phyloP scores from a whole-genome alignment of 2,888 invertebrate species.

The Sclerodermus sp. region DNA sequence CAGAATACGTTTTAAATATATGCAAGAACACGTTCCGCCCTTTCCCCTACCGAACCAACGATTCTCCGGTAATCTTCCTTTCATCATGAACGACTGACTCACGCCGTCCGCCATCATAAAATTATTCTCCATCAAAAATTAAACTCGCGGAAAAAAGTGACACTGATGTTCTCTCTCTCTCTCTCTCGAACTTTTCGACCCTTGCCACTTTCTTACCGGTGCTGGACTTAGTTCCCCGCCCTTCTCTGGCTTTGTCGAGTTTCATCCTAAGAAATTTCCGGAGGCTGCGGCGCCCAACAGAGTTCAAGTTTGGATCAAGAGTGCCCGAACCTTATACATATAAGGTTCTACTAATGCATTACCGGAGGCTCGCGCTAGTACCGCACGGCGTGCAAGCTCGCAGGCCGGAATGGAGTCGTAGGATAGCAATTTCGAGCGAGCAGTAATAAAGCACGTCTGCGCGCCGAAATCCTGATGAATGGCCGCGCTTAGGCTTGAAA shows the following conservation, averaged over 20 bases:
- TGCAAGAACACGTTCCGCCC: conserved; percentile 49
- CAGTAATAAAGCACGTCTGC: conserved; percentile 59
- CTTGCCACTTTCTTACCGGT: too few species aligned
- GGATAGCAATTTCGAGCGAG: conserved; percentile 58
- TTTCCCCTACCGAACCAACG: conserved; percentile 32
- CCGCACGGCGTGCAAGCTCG: conserved; percentile 35
- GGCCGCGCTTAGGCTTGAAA: conserved; percentile 59
- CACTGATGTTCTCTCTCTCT: too few species aligned
- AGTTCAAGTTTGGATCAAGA: too few species aligned
- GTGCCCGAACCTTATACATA: conserved; percentile 48
- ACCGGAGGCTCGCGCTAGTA: conserved; percentile 28
- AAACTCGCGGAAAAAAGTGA: too few species aligned
- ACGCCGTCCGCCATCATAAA: conserved; percentile 6
- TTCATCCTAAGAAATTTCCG: too few species aligned
- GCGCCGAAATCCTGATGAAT: conserved; percentile 58
- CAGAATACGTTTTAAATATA: conserved; percentile 44
- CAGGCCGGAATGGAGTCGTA: conserved; percentile 57
- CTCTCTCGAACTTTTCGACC: too few species aligned
- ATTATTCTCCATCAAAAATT: too few species aligned
- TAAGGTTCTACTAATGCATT: conserved; percentile 55
- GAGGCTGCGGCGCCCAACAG: conserved; percentile 21
- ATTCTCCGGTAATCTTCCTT: conserved; percentile 34
- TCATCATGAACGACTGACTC: conserved; percentile 34
- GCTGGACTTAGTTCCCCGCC: too few species aligned
- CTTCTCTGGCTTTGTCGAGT: too few species aligned